Percentiles rank a stretch among this genome's conserved stretches.
These are phyloP conservation scores for Chironomus tepperi DNA, from an alignment of 1,140 invertebrate species.

Conservation along the genomic window DNA sequence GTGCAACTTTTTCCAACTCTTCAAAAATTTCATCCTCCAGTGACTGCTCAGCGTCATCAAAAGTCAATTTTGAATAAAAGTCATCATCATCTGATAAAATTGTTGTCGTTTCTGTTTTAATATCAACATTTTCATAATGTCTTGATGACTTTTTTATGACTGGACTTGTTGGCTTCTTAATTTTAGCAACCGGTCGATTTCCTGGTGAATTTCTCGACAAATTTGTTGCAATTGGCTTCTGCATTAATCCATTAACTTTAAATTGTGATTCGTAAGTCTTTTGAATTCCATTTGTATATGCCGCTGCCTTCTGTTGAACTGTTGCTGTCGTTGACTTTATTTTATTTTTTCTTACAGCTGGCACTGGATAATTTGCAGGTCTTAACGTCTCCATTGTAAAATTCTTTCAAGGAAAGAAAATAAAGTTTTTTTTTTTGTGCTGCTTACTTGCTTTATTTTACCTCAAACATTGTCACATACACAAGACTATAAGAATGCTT, in stretches of 20 bases:
- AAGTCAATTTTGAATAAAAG: conserved; percentile 11
- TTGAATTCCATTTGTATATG: neutral
- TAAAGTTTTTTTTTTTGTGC: neutral
- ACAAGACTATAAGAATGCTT: no score
- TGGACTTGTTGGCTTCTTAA: neutral
- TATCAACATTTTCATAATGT: conserved; percentile 15
- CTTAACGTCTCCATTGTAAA: neutral
- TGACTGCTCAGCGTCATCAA: conserved; percentile 33
- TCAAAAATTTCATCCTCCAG: conserved; percentile 39
- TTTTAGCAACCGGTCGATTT: neutral
- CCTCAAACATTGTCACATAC: no score
- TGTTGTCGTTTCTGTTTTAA: neutral
- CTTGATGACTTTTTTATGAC: neutral
- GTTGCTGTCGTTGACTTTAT: neutral
- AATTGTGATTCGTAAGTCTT: neutral
- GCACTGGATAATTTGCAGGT: neutral
- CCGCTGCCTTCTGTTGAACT: neutral
- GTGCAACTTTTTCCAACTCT: conserved; percentile 40
- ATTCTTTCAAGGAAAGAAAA: neutral
- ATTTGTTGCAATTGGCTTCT: neutral
- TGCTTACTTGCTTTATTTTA: neutral
- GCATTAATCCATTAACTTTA: neutral
- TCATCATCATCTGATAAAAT: conserved; percentile 19
- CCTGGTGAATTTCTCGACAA: neutral
- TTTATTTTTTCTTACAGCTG: conserved; percentile 2